Base-by-base conservation (phyloP, 2,888 invertebrate species). In the Netelia inedita region DNA sequence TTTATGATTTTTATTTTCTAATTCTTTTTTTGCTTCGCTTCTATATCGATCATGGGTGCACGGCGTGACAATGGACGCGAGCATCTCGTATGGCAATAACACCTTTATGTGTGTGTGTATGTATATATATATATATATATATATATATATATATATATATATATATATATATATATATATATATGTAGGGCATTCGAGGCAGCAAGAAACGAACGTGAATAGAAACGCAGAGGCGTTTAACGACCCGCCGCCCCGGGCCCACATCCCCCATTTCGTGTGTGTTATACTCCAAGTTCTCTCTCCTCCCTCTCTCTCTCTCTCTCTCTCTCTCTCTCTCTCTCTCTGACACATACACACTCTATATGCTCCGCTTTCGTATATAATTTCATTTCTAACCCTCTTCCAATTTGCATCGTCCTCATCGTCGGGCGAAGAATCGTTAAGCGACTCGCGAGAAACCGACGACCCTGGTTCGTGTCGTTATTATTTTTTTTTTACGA, bases 191-290 rank as follows among this genome's bases (percentile, higher is more conserved):
- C 55, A 68, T 57, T 61, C 23, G 50, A 68, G 53, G 50, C 8
- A 43, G n/a, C 50, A 23, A 59, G 59, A 69, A 57, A 50, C 16
- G 21, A 55, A 75, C 75, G 79, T 79, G 69, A 82, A 82, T 82
- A 71, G 71, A 75, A 83, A 86, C 83, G 83, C 82, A 86, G 83
- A 85, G 87, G 86, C 86, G 87, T 87, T 86, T 87, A 87, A 87
- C 87, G 87, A 87, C 83, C 53, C 78, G 50, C 68, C 72, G 76
- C 72, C 72, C 82, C 78, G 73, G 68, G 78, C 78, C 59, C 66
- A 59, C 73, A 79, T 73, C 73, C 79, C 78, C 71, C 72, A 78
- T 78, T 73, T 19, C 19, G 46, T 57, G 57, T 57, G 78, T 53
- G 59, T 59, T 46, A 21, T 59, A 72, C 35, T 43, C 11, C 55